These are phyloP conservation scores for Spodoptera litura DNA, from an alignment of 1,140 invertebrate genomes.

Conservation along the genomic window DNA sequence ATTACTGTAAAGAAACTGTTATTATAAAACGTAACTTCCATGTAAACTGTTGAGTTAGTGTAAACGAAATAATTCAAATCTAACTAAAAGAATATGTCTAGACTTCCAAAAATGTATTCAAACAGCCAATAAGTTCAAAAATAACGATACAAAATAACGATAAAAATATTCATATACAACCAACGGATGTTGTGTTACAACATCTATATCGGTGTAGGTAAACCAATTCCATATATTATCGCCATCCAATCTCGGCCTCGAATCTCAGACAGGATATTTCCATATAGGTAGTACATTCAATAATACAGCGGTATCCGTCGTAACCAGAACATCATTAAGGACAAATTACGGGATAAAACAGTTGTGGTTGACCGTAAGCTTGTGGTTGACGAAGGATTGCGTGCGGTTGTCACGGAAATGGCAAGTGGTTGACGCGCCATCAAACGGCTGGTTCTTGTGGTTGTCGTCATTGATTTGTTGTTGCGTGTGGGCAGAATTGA, in stretches of 20 bases:
- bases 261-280: conserved; percentile 12
- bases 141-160: conserved; percentile 1
- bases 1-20: too few species aligned
- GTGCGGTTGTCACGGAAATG: conserved; percentile 46
- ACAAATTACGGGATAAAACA: conserved; percentile 53
- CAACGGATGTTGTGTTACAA: conserved; percentile 13
- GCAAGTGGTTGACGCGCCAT: conserved; percentile 40
- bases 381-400: conserved; percentile 45
- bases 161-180: conserved; percentile 28
- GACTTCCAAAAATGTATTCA: too few species aligned
- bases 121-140: background rate
- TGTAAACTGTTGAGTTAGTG: too few species aligned
- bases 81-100: too few species aligned
- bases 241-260: conserved; percentile 15
- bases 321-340: conserved; percentile 43
- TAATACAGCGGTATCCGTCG: conserved; percentile 32
- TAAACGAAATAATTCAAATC: too few species aligned
- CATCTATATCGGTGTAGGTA: background rate
- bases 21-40: too few species aligned
- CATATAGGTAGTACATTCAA: conserved; percentile 33
- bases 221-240: conserved; percentile 36
- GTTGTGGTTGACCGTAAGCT: conserved; percentile 42
- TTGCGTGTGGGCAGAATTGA: background rate
- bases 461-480: conserved; percentile 13
- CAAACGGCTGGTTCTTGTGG: conserved; percentile 30